Base-by-base conservation (phyloP, 2,113 vertebrate species). In the Parotia lawesii region DNA sequence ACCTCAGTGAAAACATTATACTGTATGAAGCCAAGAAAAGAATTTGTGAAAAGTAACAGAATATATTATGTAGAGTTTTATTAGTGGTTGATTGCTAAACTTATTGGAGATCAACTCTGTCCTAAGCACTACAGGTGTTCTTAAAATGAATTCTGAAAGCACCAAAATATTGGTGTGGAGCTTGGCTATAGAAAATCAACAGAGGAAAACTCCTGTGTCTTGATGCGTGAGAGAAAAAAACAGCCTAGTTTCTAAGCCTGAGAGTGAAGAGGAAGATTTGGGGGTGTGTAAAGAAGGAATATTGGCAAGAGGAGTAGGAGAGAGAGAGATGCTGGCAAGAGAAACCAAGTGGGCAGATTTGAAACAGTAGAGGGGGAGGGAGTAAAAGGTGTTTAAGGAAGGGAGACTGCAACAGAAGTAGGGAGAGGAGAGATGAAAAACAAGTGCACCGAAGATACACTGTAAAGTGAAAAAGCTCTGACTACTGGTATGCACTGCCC, bases 291-390 rank as follows among this genome's bases (percentile, higher is more conserved):
- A 77, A 91, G 71, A 67, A 38, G 31, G 62, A 95, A 37, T 76
- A 75, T 54, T 85, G 87, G 54, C 62, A 54, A 73, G 33, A 50
- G 72, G 85, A 83, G 93, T 94, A 62, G 94, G 91, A 84, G 77
- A 79, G 48, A 91, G 70, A 94, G 45, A 92, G 40, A 61, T 89
- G 50, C 67, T 94, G 83, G 87, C 47, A 85, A 94, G 37, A 87
- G 54, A 94, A 94, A 89, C 71, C 27, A 70, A 94, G 90, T 96
- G 84, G 96, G 94, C 61, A 95, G 77, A 87, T 93, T 90, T 78
- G 54, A 89, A 94, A 86, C 77, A 73, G 71, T 57, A 54, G 53
- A 73, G 73, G 62, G 37, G 83, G 88, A 84, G 60, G 47, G 25
- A 94, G 73, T 65, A 75, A 85, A 85, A 94, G 54, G 38, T 88